phyloP scores from a whole-genome alignment of 2,797 vertebrate genomes.

The Dipus sagitta region DNA sequence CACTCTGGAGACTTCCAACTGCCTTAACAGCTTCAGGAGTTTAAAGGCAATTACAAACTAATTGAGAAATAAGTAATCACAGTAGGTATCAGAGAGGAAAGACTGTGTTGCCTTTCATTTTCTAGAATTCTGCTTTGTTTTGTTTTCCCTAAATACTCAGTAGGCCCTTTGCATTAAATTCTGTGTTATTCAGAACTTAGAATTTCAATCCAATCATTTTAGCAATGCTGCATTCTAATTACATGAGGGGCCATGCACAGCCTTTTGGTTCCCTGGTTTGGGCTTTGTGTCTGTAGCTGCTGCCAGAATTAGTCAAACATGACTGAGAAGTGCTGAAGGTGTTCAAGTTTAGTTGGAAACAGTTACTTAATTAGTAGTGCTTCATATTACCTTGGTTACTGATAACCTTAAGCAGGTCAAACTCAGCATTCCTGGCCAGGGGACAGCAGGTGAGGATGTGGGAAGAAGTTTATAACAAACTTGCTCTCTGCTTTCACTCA shows the following conservation, averaged over 20 bases:
- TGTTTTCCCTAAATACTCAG: slow-evolving; percentile 49
- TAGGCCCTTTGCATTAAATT: slow-evolving; percentile 45
- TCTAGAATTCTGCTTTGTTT: neutral
- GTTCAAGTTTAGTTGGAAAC: slow-evolving; percentile 7
- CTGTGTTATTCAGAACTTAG: slow-evolving; percentile 32
- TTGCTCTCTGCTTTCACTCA: neutral
- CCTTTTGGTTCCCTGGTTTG: slow-evolving; percentile 46
- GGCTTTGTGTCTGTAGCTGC: neutral
- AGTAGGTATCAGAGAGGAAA: neutral
- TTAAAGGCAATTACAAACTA: slow-evolving; percentile 63
- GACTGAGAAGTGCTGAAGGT: slow-evolving; percentile 14
- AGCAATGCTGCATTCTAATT: slow-evolving; percentile 47
- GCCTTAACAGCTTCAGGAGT: slow-evolving; percentile 5
- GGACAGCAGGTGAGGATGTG: neutral
- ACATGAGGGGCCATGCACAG: neutral
- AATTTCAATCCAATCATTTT: slow-evolving; percentile 18
- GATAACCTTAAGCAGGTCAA: slow-evolving; percentile 60
- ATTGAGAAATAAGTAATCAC: slow-evolving; percentile 53
- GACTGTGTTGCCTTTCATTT: slow-evolving; percentile 19
- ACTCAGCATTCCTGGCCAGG: slow-evolving; percentile 2
- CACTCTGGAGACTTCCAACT: slow-evolving; percentile 27
- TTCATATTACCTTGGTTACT: slow-evolving; percentile 46
- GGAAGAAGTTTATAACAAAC: neutral
- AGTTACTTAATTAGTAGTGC: slow-evolving; percentile 43
- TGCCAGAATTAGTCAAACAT: slow-evolving; percentile 17